phyloP scores from a whole-genome alignment of 2,113 vertebrate genomes.

The Addax nasomaculatus region DNA sequence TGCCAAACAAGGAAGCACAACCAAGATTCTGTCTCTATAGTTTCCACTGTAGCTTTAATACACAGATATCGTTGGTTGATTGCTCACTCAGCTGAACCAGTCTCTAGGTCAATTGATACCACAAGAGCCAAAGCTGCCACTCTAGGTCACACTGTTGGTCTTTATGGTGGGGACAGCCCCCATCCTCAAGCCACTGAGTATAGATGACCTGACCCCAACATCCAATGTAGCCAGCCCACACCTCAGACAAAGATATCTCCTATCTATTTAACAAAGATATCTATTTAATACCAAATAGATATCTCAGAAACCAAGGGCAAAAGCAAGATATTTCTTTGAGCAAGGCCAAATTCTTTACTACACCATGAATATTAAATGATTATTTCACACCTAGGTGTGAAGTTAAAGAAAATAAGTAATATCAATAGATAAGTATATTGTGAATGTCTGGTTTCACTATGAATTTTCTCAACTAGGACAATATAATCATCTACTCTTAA shows the following conservation, averaged over 20 bases:
- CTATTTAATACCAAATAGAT: not conserved
- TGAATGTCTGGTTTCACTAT: not conserved
- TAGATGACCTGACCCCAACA: not conserved
- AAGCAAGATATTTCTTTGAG: not conserved
- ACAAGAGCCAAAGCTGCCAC: not conserved
- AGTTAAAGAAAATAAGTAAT: not conserved
- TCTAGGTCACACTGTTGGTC: not conserved
- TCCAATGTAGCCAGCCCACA: not conserved
- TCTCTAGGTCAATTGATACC: not conserved
- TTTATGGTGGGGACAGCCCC: not conserved
- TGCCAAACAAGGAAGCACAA: not conserved
- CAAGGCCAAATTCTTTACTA: not conserved
- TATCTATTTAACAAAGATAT: no score
- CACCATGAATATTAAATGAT: not conserved
- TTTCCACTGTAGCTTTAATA: not conserved
- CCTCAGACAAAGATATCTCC: not conserved
- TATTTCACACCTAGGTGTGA: not conserved
- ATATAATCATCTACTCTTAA: not conserved
- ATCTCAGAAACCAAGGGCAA: not conserved
- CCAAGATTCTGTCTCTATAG: not conserved
- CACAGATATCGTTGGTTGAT: not conserved
- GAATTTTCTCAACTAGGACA: not conserved
- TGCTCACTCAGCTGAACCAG: not conserved
- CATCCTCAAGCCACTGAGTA: not conserved
- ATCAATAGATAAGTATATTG: not conserved